Percentiles rank a stretch among this genome's conserved stretches.
phyloP scores from a whole-genome alignment of 2,113 vertebrate genomes.

The Alethe diademata region DNA sequence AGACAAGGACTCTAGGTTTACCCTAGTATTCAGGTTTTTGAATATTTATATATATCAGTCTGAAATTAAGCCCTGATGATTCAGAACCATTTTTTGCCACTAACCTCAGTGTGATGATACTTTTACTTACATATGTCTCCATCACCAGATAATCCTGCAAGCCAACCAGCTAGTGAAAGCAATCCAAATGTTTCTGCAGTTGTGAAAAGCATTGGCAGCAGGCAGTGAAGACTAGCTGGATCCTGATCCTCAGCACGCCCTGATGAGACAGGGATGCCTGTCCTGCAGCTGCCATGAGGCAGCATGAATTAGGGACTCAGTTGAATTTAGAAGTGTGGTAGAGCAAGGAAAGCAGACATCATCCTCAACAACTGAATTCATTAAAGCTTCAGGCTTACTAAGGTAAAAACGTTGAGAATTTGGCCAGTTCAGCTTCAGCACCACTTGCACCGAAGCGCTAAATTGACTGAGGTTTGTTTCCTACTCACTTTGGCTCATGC shows the following conservation, averaged over 20 bases:
- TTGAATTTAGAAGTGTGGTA: not conserved
- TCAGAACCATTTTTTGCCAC: not conserved
- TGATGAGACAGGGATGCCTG: not conserved
- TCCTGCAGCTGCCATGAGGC: not conserved
- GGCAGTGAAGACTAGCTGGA: not conserved
- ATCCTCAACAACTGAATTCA: not conserved
- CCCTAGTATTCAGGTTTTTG: not conserved
- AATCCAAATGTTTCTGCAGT: not conserved
- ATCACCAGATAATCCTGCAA: not conserved
- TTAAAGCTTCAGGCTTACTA: not conserved
- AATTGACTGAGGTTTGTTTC: not conserved
- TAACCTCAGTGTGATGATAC: not conserved
- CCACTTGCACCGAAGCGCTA: not conserved
- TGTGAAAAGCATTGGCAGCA: not conserved
- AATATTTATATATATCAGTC: not conserved
- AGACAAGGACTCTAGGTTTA: not conserved
- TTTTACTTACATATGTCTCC: not conserved
- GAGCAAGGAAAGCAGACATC: not conserved
- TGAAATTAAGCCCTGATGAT: not conserved
- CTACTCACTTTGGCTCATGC: not conserved
- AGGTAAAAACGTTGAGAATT: not conserved
- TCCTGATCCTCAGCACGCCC: not conserved
- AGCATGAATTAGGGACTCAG: not conserved
- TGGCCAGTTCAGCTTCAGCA: not conserved
- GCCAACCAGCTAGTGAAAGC: not conserved